Conservation (phyloP, 2,797 vertebrate species). For the Lerista edwardsae region DNA sequence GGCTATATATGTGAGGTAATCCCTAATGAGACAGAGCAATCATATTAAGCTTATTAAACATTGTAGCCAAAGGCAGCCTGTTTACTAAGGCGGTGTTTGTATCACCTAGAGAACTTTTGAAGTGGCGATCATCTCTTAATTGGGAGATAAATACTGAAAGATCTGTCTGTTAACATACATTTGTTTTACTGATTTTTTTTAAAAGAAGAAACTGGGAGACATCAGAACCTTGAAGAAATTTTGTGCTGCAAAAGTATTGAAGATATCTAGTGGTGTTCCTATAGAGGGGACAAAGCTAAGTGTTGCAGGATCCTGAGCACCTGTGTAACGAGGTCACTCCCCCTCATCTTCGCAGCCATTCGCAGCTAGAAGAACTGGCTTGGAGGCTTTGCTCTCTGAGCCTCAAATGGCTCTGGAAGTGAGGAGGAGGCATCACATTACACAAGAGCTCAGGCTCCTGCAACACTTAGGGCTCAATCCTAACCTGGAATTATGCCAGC, state of each 20-base stretch:
- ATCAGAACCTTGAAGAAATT: not conserved
- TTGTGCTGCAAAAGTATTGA: not conserved
- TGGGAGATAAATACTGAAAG: slow-evolving; percentile 61
- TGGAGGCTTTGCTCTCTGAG: no score
- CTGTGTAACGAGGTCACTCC: no score
- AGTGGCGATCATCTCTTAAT: slow-evolving; percentile 61
- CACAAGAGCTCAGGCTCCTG: no score
- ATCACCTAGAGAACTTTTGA: slow-evolving; percentile 54
- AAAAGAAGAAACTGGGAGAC: slow-evolving; percentile 22
- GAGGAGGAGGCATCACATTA: no score
- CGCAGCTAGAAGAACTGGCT: no score
- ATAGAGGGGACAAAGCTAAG: no score
- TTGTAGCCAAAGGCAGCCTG: slow-evolving; percentile 55
- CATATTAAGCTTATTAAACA: slow-evolving; percentile 60
- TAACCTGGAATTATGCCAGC: no score
- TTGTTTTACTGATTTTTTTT: slow-evolving; percentile 18
- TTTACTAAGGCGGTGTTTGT: slow-evolving; percentile 52
- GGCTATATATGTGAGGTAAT: slow-evolving; percentile 57
- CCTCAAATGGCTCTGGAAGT: no score
- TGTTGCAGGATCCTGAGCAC: no score
- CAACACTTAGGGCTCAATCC: no score
- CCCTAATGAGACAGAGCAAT: slow-evolving; percentile 54
- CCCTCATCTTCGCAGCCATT: no score
- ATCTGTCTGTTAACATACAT: slow-evolving; percentile 36
- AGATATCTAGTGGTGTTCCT: no score